Percentiles rank a stretch among this genome's conserved stretches.
These are phyloP conservation scores for Phengaris alcon DNA, from an alignment of 2,888 invertebrate genomes.

Conservation along the genomic window DNA sequence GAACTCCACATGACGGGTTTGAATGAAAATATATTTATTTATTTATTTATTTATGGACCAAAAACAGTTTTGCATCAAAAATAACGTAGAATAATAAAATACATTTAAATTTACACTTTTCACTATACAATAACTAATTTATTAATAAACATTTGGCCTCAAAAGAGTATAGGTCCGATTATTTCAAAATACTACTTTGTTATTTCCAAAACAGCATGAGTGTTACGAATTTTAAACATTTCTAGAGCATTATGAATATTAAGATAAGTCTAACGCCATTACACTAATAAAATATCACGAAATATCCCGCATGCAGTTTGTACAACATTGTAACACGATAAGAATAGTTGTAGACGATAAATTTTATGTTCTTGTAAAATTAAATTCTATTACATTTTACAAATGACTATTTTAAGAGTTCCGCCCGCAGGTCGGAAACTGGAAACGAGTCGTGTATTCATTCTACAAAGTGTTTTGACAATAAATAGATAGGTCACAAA, in stretches of 20 bases:
- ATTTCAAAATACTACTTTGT: too few species aligned
- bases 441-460: not conserved
- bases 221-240: not conserved
- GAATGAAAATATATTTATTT: too few species aligned
- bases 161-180: too few species aligned
- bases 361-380: constrained; percentile 23
- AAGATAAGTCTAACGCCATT: constrained; percentile 4
- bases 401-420: constrained; percentile 16
- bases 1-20: too few species aligned
- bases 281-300: constrained; percentile 5
- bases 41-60: too few species aligned
- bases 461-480: not conserved
- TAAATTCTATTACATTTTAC: constrained; percentile 20
- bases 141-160: too few species aligned
- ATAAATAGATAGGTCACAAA: not conserved
- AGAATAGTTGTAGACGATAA: constrained; percentile 24
- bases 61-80: too few species aligned
- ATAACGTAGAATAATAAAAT: too few species aligned
- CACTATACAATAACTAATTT: too few species aligned
- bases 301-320: constrained; percentile 2
- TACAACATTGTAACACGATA: constrained; percentile 23
- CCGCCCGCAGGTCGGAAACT: not conserved
- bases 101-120: too few species aligned
- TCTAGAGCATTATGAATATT: not conserved
- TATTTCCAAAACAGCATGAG: too few species aligned